Conservation (phyloP, 2,888 invertebrate genomes). For the Phragmatobia fuliginosa region DNA sequence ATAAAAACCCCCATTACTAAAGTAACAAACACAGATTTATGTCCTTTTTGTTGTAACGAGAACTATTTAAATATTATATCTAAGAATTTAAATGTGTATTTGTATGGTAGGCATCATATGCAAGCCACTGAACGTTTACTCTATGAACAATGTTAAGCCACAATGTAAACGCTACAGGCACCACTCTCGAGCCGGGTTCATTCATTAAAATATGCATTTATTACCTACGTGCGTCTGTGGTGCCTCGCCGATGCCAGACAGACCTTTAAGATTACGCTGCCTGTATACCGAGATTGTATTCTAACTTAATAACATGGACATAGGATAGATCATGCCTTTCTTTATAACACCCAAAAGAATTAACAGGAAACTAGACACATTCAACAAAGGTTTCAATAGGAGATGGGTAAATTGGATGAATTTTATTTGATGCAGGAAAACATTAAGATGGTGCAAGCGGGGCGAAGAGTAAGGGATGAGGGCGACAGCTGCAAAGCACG, state of each 20-base stretch:
- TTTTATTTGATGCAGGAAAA: conserved; percentile 45
- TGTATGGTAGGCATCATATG: not conserved
- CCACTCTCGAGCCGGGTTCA: conserved; percentile 70
- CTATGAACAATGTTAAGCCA: conserved; percentile 71
- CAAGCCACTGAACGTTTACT: conserved; percentile 47
- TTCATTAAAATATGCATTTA: conserved; percentile 81
- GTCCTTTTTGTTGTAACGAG: no score
- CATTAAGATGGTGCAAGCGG: conserved; percentile 49
- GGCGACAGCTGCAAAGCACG: conserved; percentile 82
- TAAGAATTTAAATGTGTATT: not conserved
- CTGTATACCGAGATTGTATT: conserved; percentile 19
- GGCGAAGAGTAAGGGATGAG: conserved; percentile 61
- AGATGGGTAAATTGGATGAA: conserved; percentile 29
- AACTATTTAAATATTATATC: not conserved
- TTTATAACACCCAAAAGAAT: not conserved
- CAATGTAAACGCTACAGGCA: conserved; percentile 70
- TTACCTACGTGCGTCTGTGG: conserved; percentile 63
- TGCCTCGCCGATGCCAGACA: conserved; percentile 46
- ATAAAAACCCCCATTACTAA: no score
- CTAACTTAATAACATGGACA: not conserved
- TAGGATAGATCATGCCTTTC: not conserved
- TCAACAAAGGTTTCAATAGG: conserved; percentile 13
- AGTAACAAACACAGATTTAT: not conserved
- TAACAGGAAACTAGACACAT: not conserved
- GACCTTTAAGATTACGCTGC: conserved; percentile 25